Base-by-base conservation (phyloP, 2,113 vertebrate genomes). In the Choloepus hoffmanni region DNA sequence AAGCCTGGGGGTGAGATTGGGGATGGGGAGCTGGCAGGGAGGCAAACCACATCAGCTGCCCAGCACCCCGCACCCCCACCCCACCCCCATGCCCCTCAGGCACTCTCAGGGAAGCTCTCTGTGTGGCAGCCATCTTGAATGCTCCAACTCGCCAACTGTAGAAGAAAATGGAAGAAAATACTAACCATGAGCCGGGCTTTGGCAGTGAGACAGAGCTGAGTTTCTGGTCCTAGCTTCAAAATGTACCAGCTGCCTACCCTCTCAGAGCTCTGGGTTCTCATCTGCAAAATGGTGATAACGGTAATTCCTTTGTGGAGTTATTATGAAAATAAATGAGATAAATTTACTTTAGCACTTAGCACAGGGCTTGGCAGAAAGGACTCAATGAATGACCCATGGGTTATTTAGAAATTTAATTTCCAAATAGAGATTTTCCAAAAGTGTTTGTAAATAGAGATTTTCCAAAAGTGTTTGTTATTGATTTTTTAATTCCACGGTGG, bases 331-430 rank as follows among this genome's bases (percentile, higher is more conserved):
- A 58, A 86, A 62, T 26, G 88, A 89, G 65, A 43, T 28, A 36
- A 21, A 8, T 43, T 8, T 82, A 24, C 67, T 70, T 50, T 23
- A 85, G 60, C 78, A 68, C 72, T 60, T 21, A 88, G 13, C 76
- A 60, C 45, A 81, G 72, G 55, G 15, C 12, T 50, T 78, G 24
- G 55, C 70, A 88, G 55, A 82, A 55, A 76, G 28, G 36, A 23
- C 23, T 96, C 48, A 67, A 1, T 65, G 72, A 82, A 77, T 82
- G 40, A 76, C 5, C 12, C 18, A 16, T 19, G 16, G 50, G n/a
- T 79, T 74, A 70, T 33, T 55, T 67, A 85, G 53, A 95, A 87
- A 19, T 90, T 90, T 87, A 65, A 92, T 65, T 79, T 88, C 72
- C 58, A 96, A 81, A 76, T 62, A 63, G 40, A 16, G 11, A 74